Percentiles rank a stretch among this genome's conserved stretches.
phyloP scores from a whole-genome alignment of 2,113 vertebrate genomes.

The Carassius auratus region DNA sequence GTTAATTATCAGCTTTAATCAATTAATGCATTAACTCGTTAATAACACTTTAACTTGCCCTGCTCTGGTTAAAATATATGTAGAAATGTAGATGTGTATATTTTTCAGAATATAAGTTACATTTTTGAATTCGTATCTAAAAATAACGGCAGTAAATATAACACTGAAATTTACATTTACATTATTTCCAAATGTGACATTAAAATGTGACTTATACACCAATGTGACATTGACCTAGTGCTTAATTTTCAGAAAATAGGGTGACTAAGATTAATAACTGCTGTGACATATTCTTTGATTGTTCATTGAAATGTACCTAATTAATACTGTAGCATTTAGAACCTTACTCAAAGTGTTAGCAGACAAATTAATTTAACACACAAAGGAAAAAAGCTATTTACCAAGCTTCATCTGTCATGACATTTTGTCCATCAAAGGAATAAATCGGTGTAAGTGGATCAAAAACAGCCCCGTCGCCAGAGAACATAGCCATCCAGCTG shows the following conservation, averaged over 20 bases:
- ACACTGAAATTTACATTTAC: too few species aligned
- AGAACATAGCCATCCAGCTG: constrained; percentile 90
- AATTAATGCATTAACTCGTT: too few species aligned
- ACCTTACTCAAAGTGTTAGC: neutral
- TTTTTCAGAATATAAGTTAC: too few species aligned
- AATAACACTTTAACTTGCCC: too few species aligned
- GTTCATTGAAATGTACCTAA: neutral
- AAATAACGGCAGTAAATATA: too few species aligned
- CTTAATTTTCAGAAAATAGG: neutral
- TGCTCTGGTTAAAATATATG: too few species aligned
- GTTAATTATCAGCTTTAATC: too few species aligned
- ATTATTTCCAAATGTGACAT: neutral
- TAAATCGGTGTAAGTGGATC: constrained; percentile 77
- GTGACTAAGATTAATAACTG: neutral
- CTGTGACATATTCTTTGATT: neutral
- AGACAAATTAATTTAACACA: neutral
- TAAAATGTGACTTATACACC: neutral
- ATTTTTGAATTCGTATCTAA: too few species aligned
- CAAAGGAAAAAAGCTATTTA: constrained; percentile 67
- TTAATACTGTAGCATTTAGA: neutral
- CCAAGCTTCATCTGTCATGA: constrained; percentile 83
- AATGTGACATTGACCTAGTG: neutral
- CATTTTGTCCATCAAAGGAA: constrained; percentile 87
- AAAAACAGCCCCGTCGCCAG: constrained; percentile 79
- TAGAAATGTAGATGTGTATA: too few species aligned